Conservation (phyloP, 2,113 vertebrate genomes). For the Ovis aries region ARS-UI_Ramb_v3.0 NC_056054.1:149665501-149666000, state of each 20-base stretch:
- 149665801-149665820: background rate
- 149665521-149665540: background rate
- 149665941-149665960: background rate
- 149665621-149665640: background rate
- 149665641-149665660: background rate
- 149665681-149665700: background rate
- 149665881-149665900: background rate
- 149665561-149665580: background rate
- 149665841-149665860: background rate
- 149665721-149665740: background rate
- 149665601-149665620: background rate
- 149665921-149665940: background rate
- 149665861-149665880: background rate
- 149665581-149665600: background rate
- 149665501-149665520: background rate
- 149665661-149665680: background rate
- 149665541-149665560: background rate
- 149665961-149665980: background rate
- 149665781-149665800: too few species aligned
- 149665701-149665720: background rate
- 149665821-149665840: background rate
- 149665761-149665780: background rate
- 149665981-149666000: background rate
- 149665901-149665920: background rate
- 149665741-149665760: background rate